A percentile compares a stretch with the other conserved stretches of the same genome.
Evolutionary conservation across 2,888 invertebrate genomes (phyloP).

Genomic region (Apodemia zela): DNA sequence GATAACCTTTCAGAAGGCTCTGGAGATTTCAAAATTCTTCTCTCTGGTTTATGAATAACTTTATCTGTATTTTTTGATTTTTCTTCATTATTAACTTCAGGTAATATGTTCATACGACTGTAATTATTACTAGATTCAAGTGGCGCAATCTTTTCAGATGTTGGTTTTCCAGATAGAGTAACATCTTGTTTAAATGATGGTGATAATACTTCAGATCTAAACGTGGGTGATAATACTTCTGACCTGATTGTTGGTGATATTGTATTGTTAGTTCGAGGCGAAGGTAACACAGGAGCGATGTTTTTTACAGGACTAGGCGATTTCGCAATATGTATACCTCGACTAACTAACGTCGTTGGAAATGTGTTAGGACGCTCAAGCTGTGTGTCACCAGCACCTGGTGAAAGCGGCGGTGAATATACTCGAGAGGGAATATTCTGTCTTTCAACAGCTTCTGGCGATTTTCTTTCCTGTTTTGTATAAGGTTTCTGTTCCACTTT

Average conservation of each 20-base stretch:
- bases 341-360: conserved; percentile 59
- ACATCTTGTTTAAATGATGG: conserved; percentile 44
- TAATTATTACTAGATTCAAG: conserved; percentile 33
- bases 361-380: conserved; percentile 64
- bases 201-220: conserved; percentile 49
- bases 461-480: conserved; percentile 60
- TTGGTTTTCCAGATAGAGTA: conserved; percentile 35
- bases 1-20: conserved; percentile 50
- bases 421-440: conserved; percentile 67
- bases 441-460: conserved; percentile 59
- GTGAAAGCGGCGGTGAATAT: conserved; percentile 75
- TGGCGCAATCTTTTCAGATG: conserved; percentile 43
- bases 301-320: conserved; percentile 71
- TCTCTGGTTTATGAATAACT: conserved; percentile 27
- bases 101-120: conserved; percentile 43
- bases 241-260: conserved; percentile 49
- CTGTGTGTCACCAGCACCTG: conserved; percentile 81
- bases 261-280: conserved; percentile 47
- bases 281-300: conserved; percentile 51
- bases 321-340: conserved; percentile 57
- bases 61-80: conserved; percentile 28
- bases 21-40: conserved; percentile 30
- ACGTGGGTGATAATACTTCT: conserved; percentile 47
- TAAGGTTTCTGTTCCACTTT: conserved; percentile 58
- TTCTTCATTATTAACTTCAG: conserved; percentile 40